Percentiles rank a stretch among this genome's conserved stretches.
These are phyloP conservation scores for Hybognathus amarus DNA, from an alignment of 2,797 vertebrate species.

Conservation along the genomic window DNA sequence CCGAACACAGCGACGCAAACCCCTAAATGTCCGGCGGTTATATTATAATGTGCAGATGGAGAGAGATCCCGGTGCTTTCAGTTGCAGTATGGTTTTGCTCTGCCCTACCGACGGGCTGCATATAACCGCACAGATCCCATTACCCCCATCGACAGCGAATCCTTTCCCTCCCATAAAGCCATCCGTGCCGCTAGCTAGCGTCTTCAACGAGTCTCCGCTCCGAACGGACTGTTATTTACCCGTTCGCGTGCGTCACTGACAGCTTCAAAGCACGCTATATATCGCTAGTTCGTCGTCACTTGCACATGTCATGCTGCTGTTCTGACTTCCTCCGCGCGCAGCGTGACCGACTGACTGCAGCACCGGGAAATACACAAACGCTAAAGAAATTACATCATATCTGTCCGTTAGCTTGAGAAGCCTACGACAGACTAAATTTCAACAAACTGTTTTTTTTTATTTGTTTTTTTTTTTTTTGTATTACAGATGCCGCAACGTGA, in stretches of 20 bases:
- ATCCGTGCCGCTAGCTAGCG: neutral
- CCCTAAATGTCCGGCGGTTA: neutral
- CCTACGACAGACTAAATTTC: neutral
- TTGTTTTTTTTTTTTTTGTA: too few species aligned
- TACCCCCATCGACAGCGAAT: slow-evolving; percentile 25
- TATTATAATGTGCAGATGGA: neutral
- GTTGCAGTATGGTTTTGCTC: slow-evolving; percentile 14
- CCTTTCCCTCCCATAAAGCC: slow-evolving; percentile 1
- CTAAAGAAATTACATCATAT: neutral
- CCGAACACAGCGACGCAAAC: neutral
- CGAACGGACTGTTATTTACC: neutral
- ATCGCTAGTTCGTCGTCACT: neutral
- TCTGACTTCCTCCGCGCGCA: slow-evolving; percentile 15
- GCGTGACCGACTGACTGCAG: slow-evolving; percentile 8
- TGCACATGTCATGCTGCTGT: slow-evolving; percentile 10
- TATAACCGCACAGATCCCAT: slow-evolving; percentile 26
- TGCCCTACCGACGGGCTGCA: slow-evolving; percentile 29
- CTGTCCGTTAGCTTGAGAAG: neutral
- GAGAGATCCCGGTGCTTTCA: slow-evolving; percentile 17
- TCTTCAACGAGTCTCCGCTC: neutral
- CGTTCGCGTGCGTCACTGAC: neutral
- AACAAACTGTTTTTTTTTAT: too few species aligned
- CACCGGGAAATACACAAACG: neutral
- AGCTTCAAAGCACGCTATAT: neutral
- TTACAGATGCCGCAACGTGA: slow-evolving; percentile 12